Evolutionary conservation across 2,797 vertebrate species (phyloP), one percentile per base, ranked within the genome.

Genomic region (Acridotheres tristis): DNA sequence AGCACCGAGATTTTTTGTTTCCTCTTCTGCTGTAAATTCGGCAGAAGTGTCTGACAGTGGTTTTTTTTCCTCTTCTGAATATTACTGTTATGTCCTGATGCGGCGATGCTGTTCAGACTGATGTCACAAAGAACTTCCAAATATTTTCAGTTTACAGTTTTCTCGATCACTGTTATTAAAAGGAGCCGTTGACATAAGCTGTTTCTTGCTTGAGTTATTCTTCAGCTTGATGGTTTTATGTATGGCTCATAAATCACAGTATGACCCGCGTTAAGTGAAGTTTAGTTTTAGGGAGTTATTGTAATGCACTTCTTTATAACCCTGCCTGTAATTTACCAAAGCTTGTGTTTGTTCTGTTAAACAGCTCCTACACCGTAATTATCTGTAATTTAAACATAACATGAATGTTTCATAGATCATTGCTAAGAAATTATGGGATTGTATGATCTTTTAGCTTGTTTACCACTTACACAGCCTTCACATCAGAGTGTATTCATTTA

Each of bases 201-300:
- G 47, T 8, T 62, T 48, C 58, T 34, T 25, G 10, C 23, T 69
- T 3, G 74, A 90, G 51, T 93, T 89, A 61, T 73, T 72, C 54
- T 89, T 81, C 61, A 55, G 10, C n/a, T 90, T 16, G 7, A 75
- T 89, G 66, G n/a, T 27, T 47, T 88, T 83, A 40, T 27, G 27
- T 75, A 12, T 54, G 75, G 74, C 73, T 89, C 61, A 4, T 93
- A 91, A 92, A 90, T 90, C 78, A 63, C 85, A 50, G 47, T 30
- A 29, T 71, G 77, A 92, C 68, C 85, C 89, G 75, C 12, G 8
- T 81, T 90, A 79, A 72, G 73, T 53, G 69, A 92, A 96, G 88
- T 95, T 92, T 75, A 81, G 93, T 94, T 96, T 83, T 47, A 76
- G 61, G 91, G 79, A 95, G 87, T 88, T 90, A 48, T n/a, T 82